Conservation (phyloP, 2,888 invertebrate species). For the Sceliomorpha sp. region DNA sequence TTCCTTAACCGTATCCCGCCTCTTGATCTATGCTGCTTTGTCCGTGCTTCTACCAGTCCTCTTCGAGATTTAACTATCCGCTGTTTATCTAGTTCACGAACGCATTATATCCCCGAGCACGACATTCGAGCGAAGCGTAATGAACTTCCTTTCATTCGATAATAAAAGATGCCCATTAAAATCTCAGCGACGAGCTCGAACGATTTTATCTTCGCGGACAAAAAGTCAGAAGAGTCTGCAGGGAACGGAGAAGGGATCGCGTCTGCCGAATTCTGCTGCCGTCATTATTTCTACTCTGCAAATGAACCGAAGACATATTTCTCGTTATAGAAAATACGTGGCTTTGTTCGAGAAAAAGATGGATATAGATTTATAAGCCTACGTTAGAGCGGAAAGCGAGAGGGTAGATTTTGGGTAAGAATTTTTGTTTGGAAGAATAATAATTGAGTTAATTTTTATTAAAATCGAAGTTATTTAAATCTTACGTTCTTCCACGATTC, state of each 20-base stretch:
- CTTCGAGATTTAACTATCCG: conserved; percentile 41
- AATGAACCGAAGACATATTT: conserved; percentile 34
- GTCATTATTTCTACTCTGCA: conserved; percentile 37
- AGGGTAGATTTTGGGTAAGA: no score
- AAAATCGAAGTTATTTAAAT: no score
- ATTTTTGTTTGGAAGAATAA: no score
- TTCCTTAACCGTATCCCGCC: conserved; percentile 63
- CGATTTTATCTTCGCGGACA: conserved; percentile 41
- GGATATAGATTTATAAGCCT: conserved; percentile 34
- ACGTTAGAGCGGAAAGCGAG: no score
- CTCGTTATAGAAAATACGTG: conserved; percentile 26
- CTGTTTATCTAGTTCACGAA: conserved; percentile 41
- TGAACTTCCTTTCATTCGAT: conserved; percentile 47
- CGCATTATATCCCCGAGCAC: conserved; percentile 33
- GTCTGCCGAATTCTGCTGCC: conserved; percentile 35
- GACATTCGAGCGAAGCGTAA: conserved; percentile 24
- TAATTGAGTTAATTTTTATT: no score
- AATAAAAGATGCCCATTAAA: conserved; percentile 50
- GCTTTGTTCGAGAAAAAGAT: conserved; percentile 32
- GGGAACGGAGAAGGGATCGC: conserved; percentile 7
- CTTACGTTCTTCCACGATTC: no score
- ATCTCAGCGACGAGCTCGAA: conserved; percentile 22
- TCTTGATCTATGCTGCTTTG: conserved; percentile 52
- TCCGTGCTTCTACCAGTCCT: conserved; percentile 57
- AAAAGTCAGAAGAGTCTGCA: conserved; percentile 34